Conservation (phyloP, 2,797 vertebrate genomes). For the Miichthys miiuy region DNA sequence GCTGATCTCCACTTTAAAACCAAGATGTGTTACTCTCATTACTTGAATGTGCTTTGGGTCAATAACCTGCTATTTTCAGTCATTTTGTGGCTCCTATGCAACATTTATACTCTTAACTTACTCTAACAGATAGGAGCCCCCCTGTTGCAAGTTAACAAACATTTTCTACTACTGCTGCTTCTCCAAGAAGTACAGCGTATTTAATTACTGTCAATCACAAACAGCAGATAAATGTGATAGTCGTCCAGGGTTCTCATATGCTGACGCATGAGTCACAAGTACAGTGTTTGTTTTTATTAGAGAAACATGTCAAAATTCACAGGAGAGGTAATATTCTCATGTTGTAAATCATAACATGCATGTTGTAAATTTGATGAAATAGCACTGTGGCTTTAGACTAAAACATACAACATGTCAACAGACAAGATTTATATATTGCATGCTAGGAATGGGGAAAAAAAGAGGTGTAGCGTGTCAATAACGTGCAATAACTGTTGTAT, state of each 20-base stretch:
- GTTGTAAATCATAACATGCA: neutral
- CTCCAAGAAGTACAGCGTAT: no score
- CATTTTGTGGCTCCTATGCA: neutral
- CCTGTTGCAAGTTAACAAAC: neutral
- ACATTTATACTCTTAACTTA: neutral
- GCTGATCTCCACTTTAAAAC: conserved; percentile 3
- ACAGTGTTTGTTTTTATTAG: no score
- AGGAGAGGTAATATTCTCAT: neutral
- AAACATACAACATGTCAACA: neutral
- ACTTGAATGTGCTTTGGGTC: neutral
- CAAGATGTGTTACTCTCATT: neutral
- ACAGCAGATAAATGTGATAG: neutral
- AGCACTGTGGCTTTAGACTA: neutral
- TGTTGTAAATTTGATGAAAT: neutral
- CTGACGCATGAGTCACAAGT: neutral
- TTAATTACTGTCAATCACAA: neutral
- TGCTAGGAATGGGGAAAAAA: neutral
- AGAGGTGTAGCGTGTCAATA: neutral
- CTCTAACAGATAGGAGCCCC: no score
- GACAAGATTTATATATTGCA: neutral
- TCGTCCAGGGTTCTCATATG: neutral
- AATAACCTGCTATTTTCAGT: neutral
- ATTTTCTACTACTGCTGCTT: neutral
- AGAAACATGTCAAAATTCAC: neutral
- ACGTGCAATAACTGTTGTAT: neutral